These are phyloP conservation scores for Montifringilla adamsi DNA, from an alignment of 2,113 vertebrate species.

Conservation along the genomic window DNA sequence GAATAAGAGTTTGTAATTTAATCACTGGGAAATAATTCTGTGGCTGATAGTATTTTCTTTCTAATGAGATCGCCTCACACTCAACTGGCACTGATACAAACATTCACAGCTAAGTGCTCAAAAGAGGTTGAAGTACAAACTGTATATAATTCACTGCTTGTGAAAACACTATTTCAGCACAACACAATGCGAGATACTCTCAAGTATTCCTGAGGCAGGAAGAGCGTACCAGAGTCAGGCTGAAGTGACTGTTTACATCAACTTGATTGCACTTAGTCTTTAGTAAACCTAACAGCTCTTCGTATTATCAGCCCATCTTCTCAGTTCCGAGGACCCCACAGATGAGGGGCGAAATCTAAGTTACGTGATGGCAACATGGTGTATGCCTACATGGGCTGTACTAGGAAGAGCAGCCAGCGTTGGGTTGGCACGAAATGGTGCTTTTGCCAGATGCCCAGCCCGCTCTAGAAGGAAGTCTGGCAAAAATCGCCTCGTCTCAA, in stretches of 20 bases:
- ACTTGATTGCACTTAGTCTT: slow-evolving; percentile 66
- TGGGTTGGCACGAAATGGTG: neutral
- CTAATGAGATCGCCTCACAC: slow-evolving; percentile 75
- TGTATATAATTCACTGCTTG: slow-evolving; percentile 73
- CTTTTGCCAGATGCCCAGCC: neutral
- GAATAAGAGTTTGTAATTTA: slow-evolving; percentile 30
- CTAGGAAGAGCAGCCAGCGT: neutral
- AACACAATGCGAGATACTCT: slow-evolving; percentile 71
- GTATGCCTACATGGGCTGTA: neutral
- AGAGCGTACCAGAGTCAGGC: slow-evolving; percentile 54
- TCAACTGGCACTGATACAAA: slow-evolving; percentile 67
- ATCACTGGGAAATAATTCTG: slow-evolving; percentile 48
- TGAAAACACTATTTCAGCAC: slow-evolving; percentile 70
- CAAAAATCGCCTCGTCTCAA: neutral
- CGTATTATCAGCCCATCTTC: slow-evolving; percentile 6
- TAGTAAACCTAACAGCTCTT: slow-evolving; percentile 43
- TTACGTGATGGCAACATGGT: neutral
- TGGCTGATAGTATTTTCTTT: slow-evolving; percentile 65
- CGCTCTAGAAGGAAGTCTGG: neutral
- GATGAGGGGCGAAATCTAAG: neutral
- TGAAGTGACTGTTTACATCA: slow-evolving; percentile 72
- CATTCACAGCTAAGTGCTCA: slow-evolving; percentile 72
- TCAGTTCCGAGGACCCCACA: neutral
- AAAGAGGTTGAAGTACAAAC: slow-evolving; percentile 71
- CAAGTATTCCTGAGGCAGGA: slow-evolving; percentile 70